These are phyloP conservation scores for Sceloporus tristichus DNA, from an alignment of 2,113 vertebrate genomes.

Conservation along the genomic window DNA sequence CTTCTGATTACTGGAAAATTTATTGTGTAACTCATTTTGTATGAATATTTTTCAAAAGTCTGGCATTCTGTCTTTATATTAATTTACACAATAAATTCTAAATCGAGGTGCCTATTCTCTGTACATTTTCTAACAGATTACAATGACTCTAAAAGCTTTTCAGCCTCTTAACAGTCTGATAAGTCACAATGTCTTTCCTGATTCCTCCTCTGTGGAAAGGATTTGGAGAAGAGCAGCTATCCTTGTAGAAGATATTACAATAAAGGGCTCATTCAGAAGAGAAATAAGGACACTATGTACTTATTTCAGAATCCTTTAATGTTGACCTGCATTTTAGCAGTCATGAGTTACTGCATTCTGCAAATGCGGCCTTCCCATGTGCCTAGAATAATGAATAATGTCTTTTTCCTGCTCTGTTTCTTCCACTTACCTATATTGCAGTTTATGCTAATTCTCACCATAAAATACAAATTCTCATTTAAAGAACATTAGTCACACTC, in stretches of 20 bases:
- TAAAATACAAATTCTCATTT: constrained; percentile 37
- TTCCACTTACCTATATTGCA: constrained; percentile 37
- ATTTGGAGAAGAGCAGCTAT: constrained; percentile 52
- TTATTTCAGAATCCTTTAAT: constrained; percentile 60
- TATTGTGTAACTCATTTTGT: background rate
- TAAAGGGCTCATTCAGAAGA: constrained; percentile 46
- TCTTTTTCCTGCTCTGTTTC: background rate
- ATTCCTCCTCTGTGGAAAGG: constrained; percentile 48
- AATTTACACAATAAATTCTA: constrained; percentile 41
- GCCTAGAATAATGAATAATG: constrained; percentile 29
- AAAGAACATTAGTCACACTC: constrained; percentile 24
- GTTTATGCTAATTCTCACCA: background rate
- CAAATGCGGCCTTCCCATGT: background rate
- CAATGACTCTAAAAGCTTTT: constrained; percentile 54
- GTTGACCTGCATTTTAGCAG: constrained; percentile 54
- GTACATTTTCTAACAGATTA: constrained; percentile 53
- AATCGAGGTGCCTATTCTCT: constrained; percentile 40
- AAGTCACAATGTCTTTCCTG: constrained; percentile 48
- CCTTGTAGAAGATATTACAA: constrained; percentile 32
- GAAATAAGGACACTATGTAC: constrained; percentile 37
- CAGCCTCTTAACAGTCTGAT: constrained; percentile 53
- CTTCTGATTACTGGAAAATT: background rate
- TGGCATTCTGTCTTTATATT: constrained; percentile 33
- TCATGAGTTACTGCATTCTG: constrained; percentile 23
- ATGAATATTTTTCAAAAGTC: constrained; percentile 38